These are phyloP conservation scores for Malurus splendens DNA, from an alignment of 2,797 vertebrate species.

Conservation along the genomic window DNA sequence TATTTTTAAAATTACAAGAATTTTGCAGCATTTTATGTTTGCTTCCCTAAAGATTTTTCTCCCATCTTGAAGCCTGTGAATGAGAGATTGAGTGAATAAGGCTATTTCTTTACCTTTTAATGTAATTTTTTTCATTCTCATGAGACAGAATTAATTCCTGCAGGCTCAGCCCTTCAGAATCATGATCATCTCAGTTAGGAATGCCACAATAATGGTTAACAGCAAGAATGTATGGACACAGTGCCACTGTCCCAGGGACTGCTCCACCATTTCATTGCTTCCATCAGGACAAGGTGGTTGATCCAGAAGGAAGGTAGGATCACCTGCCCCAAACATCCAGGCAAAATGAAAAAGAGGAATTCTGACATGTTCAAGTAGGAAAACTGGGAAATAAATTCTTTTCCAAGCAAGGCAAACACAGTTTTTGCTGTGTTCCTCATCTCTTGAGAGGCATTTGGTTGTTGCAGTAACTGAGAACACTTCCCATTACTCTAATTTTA, in stretches of 20 bases:
- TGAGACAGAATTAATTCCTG: neutral
- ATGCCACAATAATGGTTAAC: neutral
- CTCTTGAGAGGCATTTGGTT: neutral
- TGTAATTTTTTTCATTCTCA: neutral
- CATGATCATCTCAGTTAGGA: neutral
- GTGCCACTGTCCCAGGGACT: neutral
- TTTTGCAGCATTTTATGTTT: neutral
- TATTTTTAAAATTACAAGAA: neutral
- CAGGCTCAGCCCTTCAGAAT: neutral
- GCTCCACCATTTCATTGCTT: neutral
- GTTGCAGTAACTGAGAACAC: neutral
- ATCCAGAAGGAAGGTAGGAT: neutral
- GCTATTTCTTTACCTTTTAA: neutral
- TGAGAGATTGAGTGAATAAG: neutral
- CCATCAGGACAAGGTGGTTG: neutral
- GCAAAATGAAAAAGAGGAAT: neutral
- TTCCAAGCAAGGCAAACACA: neutral
- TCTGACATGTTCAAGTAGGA: neutral
- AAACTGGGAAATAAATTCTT: neutral
- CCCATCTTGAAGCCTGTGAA: neutral
- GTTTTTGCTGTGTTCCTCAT: neutral
- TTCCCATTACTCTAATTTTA: neutral
- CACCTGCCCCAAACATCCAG: neutral
- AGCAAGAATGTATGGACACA: neutral
- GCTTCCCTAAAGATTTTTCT: neutral